Evolutionary conservation across 2,797 vertebrate species (phyloP).

Genomic region (Cuniculus paca): DNA sequence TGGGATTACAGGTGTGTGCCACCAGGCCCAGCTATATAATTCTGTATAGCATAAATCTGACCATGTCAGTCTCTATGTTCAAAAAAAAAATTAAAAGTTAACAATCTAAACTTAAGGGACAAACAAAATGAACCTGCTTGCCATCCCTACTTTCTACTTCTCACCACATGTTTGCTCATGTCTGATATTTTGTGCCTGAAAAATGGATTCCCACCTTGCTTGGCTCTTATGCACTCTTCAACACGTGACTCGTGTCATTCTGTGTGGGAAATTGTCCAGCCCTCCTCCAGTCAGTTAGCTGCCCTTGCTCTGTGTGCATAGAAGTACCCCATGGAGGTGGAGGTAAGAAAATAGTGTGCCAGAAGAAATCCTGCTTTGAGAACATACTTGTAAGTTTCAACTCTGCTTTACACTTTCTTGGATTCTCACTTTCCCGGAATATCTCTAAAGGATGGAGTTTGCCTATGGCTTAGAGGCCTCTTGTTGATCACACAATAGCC

Average conservation of each 20-base stretch:
- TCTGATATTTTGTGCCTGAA: not conserved
- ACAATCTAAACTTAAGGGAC: not conserved
- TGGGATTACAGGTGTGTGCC: no score
- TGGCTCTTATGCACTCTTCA: not conserved
- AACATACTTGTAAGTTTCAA: conserved; percentile 6
- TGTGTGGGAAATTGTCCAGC: conserved; percentile 2
- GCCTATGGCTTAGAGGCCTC: not conserved
- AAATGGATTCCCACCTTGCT: not conserved
- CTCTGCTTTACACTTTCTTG: not conserved
- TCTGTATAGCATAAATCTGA: not conserved
- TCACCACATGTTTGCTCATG: not conserved
- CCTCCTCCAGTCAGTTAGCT: not conserved
- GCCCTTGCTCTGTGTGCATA: not conserved
- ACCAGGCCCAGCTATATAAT: no score
- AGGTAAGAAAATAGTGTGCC: not conserved
- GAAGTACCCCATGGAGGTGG: not conserved
- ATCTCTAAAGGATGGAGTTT: not conserved
- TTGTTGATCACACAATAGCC: not conserved
- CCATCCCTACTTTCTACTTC: not conserved
- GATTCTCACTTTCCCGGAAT: not conserved
- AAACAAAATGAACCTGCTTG: not conserved
- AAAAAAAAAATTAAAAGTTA: not conserved
- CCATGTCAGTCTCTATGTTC: not conserved
- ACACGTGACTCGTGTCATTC: not conserved
- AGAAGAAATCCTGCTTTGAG: not conserved